phyloP scores from a whole-genome alignment of 1,140 invertebrate genomes.

The Schlechtendalia chinensis region DNA sequence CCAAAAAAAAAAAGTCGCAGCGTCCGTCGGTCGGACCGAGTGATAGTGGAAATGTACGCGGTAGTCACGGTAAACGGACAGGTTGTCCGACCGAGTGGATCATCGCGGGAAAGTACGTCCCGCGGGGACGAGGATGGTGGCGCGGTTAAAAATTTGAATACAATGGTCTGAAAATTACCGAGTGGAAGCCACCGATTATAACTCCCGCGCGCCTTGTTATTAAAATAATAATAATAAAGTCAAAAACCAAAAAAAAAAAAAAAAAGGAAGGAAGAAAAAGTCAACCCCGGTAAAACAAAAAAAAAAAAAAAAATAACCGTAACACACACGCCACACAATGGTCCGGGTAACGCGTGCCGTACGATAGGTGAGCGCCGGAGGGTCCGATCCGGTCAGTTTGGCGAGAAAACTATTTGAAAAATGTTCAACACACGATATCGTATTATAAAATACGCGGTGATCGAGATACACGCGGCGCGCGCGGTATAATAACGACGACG shows the following conservation, averaged over 20 bases:
- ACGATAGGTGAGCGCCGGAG: neutral
- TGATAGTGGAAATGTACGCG: no score
- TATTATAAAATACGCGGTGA: no score
- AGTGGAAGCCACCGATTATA: slow-evolving; percentile 40
- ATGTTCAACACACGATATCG: slow-evolving; percentile 19
- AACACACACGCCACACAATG: slow-evolving; percentile 2
- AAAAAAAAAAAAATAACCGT: neutral
- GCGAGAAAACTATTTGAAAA: slow-evolving; percentile 36
- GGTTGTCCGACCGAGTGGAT: neutral
- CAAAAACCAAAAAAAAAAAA: neutral
- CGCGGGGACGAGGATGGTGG: neutral
- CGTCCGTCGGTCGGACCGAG: no score
- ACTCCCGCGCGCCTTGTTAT: slow-evolving; percentile 4
- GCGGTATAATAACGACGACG: neutral
- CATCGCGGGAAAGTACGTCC: neutral
- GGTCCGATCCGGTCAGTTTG: slow-evolving; percentile 33
- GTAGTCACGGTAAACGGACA: neutral
- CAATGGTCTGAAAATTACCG: slow-evolving; percentile 28
- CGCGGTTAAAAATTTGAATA: slow-evolving; percentile 1
- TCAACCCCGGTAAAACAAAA: neutral
- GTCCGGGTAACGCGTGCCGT: neutral
- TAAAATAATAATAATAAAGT: slow-evolving; percentile 20
- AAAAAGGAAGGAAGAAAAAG: neutral
- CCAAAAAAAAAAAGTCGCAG: no score
- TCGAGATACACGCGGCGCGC: slow-evolving; percentile 29